phyloP scores from a whole-genome alignment of 2,797 vertebrate genomes.

The Rhinella marina region DNA sequence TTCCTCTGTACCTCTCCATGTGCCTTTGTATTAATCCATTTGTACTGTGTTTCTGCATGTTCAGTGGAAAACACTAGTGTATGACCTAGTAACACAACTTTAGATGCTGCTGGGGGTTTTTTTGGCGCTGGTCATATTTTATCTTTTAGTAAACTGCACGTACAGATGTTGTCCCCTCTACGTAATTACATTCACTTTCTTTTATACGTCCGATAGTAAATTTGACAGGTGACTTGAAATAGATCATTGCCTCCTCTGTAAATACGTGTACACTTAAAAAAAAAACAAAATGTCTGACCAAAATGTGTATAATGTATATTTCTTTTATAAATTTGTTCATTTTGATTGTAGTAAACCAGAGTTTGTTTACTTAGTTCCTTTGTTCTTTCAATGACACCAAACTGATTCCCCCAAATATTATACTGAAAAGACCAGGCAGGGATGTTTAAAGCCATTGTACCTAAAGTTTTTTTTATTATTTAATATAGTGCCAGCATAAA shows the following conservation, averaged over 20 bases:
- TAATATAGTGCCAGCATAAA: no score
- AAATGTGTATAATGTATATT: slow-evolving; percentile 66
- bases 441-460: no score
- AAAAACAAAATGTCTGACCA: slow-evolving; percentile 59
- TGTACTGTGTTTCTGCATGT: slow-evolving; percentile 41
- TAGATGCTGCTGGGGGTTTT: slow-evolving; percentile 12
- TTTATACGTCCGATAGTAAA: slow-evolving; percentile 34
- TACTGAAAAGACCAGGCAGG: no score
- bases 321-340: slow-evolving; percentile 68
- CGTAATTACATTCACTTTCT: slow-evolving; percentile 27
- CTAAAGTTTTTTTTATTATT: no score
- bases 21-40: slow-evolving; percentile 81
- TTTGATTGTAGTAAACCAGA: slow-evolving; percentile 60
- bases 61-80: not conserved
- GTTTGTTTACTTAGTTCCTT: not conserved
- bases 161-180: not conserved
- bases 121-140: not conserved
- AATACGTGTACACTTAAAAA: slow-evolving; percentile 56
- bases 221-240: slow-evolving; percentile 68
- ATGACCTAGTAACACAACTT: slow-evolving; percentile 29
- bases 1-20: slow-evolving; percentile 87
- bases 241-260: slow-evolving; percentile 64
- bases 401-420: no score
- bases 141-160: slow-evolving; percentile 24
- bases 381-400: no score